These are phyloP conservation scores for Hydrocynus forskahlii DNA, from an alignment of 2,797 vertebrate species.

Conservation along the genomic window DNA sequence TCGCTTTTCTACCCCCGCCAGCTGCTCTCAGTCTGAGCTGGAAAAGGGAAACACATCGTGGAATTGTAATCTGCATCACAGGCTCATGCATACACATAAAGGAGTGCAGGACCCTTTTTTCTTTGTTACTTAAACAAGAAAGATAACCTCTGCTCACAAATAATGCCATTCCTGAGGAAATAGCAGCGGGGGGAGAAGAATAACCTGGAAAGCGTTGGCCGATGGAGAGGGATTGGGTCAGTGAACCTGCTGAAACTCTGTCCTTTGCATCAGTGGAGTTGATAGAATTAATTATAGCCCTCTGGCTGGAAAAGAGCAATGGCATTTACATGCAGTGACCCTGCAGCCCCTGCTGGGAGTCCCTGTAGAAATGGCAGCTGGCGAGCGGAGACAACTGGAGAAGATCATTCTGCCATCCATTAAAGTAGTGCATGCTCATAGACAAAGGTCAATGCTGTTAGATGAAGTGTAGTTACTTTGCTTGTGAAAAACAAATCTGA, in stretches of 20 bases:
- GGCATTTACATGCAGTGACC: slow-evolving; percentile 72
- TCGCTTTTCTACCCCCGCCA: slow-evolving; percentile 24
- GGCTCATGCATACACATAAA: slow-evolving; percentile 50
- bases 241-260: slow-evolving; percentile 67
- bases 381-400: slow-evolving; percentile 52
- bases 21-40: slow-evolving; percentile 33
- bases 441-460: slow-evolving; percentile 45
- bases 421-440: slow-evolving; percentile 38
- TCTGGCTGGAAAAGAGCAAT: slow-evolving; percentile 65
- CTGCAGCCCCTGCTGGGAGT: slow-evolving; percentile 55
- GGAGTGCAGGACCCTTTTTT: slow-evolving; percentile 24
- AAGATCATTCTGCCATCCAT: slow-evolving; percentile 47
- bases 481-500: slow-evolving; percentile 11
- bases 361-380: slow-evolving; percentile 65
- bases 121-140: slow-evolving; percentile 32
- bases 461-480: slow-evolving; percentile 30
- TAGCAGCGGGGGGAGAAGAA: slow-evolving; percentile 38
- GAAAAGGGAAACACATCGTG: slow-evolving; percentile 40
- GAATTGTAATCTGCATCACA: slow-evolving; percentile 45
- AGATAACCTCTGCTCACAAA: slow-evolving; percentile 49
- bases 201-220: slow-evolving; percentile 54
- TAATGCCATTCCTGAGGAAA: slow-evolving; percentile 45
- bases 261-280: slow-evolving; percentile 75
- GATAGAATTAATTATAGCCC: slow-evolving; percentile 73
- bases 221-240: slow-evolving; percentile 53